Conservation (phyloP, 2,888 invertebrate genomes). For the Erebia palarica region DNA sequence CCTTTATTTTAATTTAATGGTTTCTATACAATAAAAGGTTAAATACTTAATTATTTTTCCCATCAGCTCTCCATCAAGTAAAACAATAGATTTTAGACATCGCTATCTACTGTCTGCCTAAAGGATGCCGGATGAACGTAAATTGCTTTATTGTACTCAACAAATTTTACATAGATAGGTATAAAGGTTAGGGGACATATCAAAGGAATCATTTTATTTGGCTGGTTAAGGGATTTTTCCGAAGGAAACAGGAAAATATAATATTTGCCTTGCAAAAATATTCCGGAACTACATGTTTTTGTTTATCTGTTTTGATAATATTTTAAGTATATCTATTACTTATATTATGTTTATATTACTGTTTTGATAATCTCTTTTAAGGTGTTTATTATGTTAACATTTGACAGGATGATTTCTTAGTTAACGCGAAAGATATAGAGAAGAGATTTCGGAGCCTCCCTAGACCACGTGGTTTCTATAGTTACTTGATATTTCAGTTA, state of each 20-base stretch:
- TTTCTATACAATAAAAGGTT: no score
- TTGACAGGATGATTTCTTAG: no score
- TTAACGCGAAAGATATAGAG: no score
- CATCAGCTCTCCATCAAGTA: conserved; percentile 33
- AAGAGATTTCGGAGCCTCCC: no score
- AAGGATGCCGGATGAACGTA: conserved; percentile 24
- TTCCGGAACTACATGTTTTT: not conserved
- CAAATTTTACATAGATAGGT: conserved; percentile 13
- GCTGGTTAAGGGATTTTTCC: not conserved
- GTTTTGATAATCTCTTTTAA: no score
- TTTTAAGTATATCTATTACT: no score
- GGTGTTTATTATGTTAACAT: no score
- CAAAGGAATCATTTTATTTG: conserved; percentile 6
- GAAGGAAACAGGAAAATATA: not conserved
- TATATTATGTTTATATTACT: no score
- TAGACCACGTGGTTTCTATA: no score
- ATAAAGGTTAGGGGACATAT: conserved; percentile 18
- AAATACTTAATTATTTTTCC: no score
- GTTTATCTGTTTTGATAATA: not conserved
- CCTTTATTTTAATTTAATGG: no score
- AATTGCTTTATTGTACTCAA: conserved; percentile 28
- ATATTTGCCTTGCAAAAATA: not conserved
- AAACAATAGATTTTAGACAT: conserved; percentile 35
- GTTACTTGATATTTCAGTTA: no score
- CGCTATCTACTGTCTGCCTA: conserved; percentile 13